Conservation (phyloP, 2,888 invertebrate species). For the Celastrina argiolus region DNA sequence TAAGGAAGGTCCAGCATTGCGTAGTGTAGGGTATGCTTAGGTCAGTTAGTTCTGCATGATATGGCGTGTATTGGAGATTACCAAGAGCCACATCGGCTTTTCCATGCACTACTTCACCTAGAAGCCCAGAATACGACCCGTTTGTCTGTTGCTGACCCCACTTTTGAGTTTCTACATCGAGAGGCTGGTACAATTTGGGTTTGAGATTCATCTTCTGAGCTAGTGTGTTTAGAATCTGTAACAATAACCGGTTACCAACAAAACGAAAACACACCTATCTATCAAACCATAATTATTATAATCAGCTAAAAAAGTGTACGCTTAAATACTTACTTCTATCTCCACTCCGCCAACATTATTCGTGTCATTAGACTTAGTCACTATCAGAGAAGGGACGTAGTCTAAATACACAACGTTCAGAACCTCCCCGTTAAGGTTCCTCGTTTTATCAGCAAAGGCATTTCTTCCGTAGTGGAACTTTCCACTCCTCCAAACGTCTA, state of each 20-base stretch:
- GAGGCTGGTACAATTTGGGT: conserved; percentile 81
- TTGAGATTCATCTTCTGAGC: conserved; percentile 84
- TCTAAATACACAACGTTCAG: conserved; percentile 81
- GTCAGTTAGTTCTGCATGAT: conserved; percentile 83
- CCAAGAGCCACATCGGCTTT: conserved; percentile 86
- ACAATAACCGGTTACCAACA: conserved; percentile 6
- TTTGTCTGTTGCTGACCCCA: conserved; percentile 83
- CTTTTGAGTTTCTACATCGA: conserved; percentile 77
- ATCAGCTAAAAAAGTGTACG: too few relatives aligned
- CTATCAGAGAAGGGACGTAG: conserved; percentile 82
- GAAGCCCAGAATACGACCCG: conserved; percentile 82
- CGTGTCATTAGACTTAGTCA: conserved; percentile 54
- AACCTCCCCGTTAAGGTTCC: conserved; percentile 76
- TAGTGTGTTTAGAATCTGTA: conserved; percentile 81
- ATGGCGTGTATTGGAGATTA: conserved; percentile 85
- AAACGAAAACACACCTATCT: too few relatives aligned
- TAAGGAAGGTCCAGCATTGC: conserved; percentile 89
- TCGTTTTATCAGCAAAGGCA: conserved; percentile 79
- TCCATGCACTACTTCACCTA: conserved; percentile 84
- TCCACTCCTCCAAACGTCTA: conserved; percentile 83
- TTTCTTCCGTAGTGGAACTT: conserved; percentile 75
- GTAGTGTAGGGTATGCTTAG: conserved; percentile 87
- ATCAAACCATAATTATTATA: too few relatives aligned
- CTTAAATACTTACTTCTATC: conserved; percentile 76
- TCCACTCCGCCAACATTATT: conserved; percentile 80